Evolutionary conservation across 2,888 invertebrate species (phyloP), one percentile per base, ranked within the genome.

Genomic region (Leptodirus hochenwartii): DNA sequence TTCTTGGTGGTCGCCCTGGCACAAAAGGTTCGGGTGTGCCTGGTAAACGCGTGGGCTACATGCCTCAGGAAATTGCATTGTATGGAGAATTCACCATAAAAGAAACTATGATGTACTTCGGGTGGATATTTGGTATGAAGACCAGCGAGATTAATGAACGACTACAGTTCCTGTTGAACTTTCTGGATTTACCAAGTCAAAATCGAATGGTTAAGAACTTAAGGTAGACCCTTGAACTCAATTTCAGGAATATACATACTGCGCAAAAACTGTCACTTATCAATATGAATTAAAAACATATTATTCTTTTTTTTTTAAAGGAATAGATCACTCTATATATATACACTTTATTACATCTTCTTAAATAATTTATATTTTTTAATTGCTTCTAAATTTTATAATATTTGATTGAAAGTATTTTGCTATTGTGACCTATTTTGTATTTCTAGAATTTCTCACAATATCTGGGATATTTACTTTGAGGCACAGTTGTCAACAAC

Each of bases 101-200:
- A 40, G 93, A 93, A 54, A 91, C 91, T 1, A 80, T 93, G 79
- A 77, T 81, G 72, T 91, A 90, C 56, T 93, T 93, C 57, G 91
- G 91, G 23, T 82, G 88, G 74, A 84, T 93, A 47, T 88, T 88
- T 56, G 84, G 87, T 41, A 90, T 93, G 90, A 65, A 71, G 49
- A 76, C 78, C 17, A 53, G 64, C 15, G 80, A 85, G 58, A 85
- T 91, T 41, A 58, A 64, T 30, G 78, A 80, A 41, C 66, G 90
- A 42, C 69, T 84, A 40, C 69, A 77, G 44, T 90, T 91, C 56
- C 62, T 91, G 11, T 60, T 90, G 16, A 81, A 85, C 52, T 90
- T 93, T 55, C 66, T 93, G 26, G 85, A 90, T 55, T 60, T 93
- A 47, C 90, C 91, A 23, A 78, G 80, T 42, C 76, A 80, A 51